phyloP scores from a whole-genome alignment of 2,888 invertebrate species.

The Ptychoptera contaminata region DNA sequence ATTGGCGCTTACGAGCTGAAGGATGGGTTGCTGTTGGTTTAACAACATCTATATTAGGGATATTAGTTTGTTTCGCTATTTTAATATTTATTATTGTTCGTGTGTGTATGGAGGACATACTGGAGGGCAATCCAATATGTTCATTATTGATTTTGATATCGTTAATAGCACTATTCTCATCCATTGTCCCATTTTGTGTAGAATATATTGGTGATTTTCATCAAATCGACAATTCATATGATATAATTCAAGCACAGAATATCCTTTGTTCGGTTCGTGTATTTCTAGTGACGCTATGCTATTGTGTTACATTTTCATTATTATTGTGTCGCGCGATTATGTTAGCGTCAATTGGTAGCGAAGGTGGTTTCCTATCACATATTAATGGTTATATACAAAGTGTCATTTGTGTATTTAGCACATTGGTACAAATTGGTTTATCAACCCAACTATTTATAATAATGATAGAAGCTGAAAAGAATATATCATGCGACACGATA shows the following conservation, averaged over 20 bases:
- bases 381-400: constrained; percentile 53
- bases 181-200: constrained; percentile 35
- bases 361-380: constrained; percentile 50
- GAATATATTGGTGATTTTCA: constrained; percentile 29
- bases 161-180: constrained; percentile 33
- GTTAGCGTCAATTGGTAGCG: constrained; percentile 46
- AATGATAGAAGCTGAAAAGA: constrained; percentile 32
- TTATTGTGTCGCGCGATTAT: constrained; percentile 47
- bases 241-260: constrained; percentile 17
- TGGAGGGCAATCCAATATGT: constrained; percentile 49
- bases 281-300: constrained; percentile 40
- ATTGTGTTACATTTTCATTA: constrained; percentile 45
- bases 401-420: constrained; percentile 45
- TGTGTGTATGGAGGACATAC: constrained; percentile 43
- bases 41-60: constrained; percentile 48
- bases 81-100: constrained; percentile 47
- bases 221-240: constrained; percentile 25
- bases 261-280: constrained; percentile 40
- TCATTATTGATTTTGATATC: constrained; percentile 33
- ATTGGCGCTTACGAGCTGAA: constrained; percentile 28
- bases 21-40: constrained; percentile 45
- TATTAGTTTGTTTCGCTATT: constrained; percentile 45
- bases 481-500: constrained; percentile 33
- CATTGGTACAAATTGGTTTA: constrained; percentile 41
- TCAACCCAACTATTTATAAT: constrained; percentile 32